Base-by-base conservation (phyloP, 2,113 vertebrate species). In the Coregonus clupeaformis region DNA sequence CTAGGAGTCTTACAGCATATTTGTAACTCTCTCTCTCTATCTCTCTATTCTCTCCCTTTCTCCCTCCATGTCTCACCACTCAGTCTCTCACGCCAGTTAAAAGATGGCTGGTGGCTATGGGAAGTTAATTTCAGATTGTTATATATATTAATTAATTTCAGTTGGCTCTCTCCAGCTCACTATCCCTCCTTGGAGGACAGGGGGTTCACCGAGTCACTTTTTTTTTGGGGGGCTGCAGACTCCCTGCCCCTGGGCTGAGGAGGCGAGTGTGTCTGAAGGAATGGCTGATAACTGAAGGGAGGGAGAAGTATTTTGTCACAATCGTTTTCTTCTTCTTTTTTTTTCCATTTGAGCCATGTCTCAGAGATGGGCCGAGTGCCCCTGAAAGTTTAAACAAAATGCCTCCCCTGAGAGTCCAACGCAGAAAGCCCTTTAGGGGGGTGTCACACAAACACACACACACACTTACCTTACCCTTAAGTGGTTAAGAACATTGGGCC, bases 71-170 rank as follows among this genome's bases (percentile, higher is more conserved):
- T 32, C 76, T 68, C 68, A 52, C 76, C 67, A 60, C 76, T 42
- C n/a, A n/a, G n/a, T n/a, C n/a, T n/a, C n/a, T n/a, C 80, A 83
- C 91, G 85, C 86, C 92, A 88, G 90, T 89, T 89, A 85, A 90
- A 93, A 92, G 89, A 81, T 96, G 91, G 94, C 95, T 95, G 83
- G 91, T 94, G 94, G 94, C 94, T 93, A 94, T 94, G 88, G 88
- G 90, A 97, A 96, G 93, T 94, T 97, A 94, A 96, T 96, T 97
- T 96, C 91, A 95, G 92, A 94, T 95, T 84, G 89, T 94, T 93
- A 94, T 95, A 92, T 93, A 94, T 91, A 94, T 93, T 91, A 92
- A 94, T 95, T 96, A 94, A 95, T 95, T 96, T 94, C 86, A 87
- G 80, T 93, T 86, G 88, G 63, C 88, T 83, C 90, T 94, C 77